A percentile compares a stretch with the other conserved stretches of the same genome.
phyloP scores from a whole-genome alignment of 2,113 vertebrate genomes.

The Tor tambroides region DNA sequence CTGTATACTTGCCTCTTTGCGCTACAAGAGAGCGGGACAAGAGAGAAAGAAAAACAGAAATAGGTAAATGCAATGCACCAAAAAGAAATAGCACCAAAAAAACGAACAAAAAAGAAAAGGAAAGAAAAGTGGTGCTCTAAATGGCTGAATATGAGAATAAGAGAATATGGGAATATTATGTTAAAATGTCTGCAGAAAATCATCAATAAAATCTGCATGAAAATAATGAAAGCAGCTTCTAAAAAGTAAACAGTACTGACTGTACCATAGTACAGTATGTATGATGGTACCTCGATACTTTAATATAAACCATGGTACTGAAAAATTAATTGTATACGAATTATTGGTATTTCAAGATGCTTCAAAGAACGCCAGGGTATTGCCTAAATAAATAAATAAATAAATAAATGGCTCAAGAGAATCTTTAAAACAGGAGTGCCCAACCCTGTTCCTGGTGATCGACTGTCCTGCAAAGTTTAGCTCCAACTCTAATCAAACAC shows the following conservation, averaged over 20 bases:
- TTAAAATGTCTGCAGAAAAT: slow-evolving; percentile 23
- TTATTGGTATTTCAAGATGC: background rate
- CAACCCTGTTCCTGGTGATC: too few relatives aligned
- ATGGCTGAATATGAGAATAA: slow-evolving; percentile 12
- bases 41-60: slow-evolving; percentile 38
- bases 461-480: too few relatives aligned
- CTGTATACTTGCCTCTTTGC: slow-evolving; percentile 42
- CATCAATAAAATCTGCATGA: background rate
- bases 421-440: too few relatives aligned
- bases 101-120: background rate
- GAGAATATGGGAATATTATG: background rate
- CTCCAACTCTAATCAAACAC: too few relatives aligned
- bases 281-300: background rate
- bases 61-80: slow-evolving; percentile 16
- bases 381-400: too few relatives aligned
- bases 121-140: slow-evolving; percentile 25
- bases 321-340: background rate
- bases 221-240: background rate
- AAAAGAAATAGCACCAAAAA: background rate
- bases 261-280: background rate
- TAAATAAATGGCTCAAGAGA: too few relatives aligned
- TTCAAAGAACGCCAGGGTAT: background rate
- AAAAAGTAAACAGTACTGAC: background rate
- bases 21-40: slow-evolving; percentile 17
- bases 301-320: background rate